Evolutionary conservation across 2,113 vertebrate genomes (phyloP).

Genomic region (Corvus moneduloides): DNA sequence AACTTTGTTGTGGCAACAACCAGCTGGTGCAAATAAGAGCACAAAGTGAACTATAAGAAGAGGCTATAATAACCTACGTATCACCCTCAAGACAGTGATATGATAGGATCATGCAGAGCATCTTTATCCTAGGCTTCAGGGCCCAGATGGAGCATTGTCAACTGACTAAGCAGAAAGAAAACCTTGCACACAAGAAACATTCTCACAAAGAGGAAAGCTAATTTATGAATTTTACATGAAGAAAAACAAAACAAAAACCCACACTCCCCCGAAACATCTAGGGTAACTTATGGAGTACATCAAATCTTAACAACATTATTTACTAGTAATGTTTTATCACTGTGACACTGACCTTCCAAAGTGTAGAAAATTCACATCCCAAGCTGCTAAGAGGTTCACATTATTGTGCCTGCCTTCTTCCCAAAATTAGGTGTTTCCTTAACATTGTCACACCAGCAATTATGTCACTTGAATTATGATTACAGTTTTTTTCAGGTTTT

Average conservation of each 20-base stretch:
- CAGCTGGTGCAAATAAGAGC: not conserved
- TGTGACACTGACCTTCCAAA: not conserved
- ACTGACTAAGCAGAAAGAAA: not conserved
- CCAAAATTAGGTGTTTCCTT: not conserved
- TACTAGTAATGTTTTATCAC: not conserved
- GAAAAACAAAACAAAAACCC: not conserved
- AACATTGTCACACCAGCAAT: not conserved
- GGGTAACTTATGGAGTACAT: not conserved
- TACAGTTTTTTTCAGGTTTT: rapidly evolving
- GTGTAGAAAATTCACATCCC: not conserved
- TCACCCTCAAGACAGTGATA: not conserved
- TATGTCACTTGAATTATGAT: rapidly evolving
- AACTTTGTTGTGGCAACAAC: not conserved
- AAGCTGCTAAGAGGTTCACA: not conserved
- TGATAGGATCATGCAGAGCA: not conserved
- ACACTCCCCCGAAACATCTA: not conserved
- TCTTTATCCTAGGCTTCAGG: not conserved
- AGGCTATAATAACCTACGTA: not conserved
- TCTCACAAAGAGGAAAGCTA: not conserved
- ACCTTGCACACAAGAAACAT: not conserved
- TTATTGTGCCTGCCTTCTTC: not conserved
- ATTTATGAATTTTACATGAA: not conserved
- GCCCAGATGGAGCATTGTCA: not conserved
- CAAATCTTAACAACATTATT: not conserved
- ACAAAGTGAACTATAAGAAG: not conserved